phyloP scores from a whole-genome alignment of 2,113 vertebrate genomes.

The Puma concolor region DNA sequence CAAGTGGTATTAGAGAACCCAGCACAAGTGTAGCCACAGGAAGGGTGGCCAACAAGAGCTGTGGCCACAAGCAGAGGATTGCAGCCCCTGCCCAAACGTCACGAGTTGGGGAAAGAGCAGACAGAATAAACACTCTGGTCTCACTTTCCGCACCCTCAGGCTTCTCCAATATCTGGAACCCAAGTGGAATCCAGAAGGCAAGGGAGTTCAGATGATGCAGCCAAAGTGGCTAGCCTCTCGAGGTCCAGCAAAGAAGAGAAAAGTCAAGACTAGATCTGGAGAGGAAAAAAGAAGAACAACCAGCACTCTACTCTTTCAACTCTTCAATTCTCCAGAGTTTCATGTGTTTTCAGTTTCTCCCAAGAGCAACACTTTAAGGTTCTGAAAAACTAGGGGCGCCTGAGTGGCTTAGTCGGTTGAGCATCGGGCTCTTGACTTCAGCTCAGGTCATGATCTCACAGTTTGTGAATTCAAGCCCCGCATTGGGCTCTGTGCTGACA shows the following conservation, averaged over 20 bases:
- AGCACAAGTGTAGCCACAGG: fast-evolving
- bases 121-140: background rate
- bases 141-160: background rate
- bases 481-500: too few species aligned
- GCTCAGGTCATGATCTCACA: too few species aligned
- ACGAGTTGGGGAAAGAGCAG: background rate
- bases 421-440: too few species aligned
- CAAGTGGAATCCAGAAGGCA: background rate
- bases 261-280: background rate
- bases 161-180: background rate
- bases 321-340: background rate
- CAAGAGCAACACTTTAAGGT: background rate
- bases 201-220: background rate
- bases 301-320: background rate
- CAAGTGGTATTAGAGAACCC: background rate
- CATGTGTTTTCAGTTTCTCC: background rate
- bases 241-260: background rate
- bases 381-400: background rate
- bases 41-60: background rate
- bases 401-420: too few species aligned
- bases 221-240: background rate
- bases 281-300: background rate
- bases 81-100: background rate
- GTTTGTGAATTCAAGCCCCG: too few species aligned
- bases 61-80: background rate